phyloP scores from a whole-genome alignment of 2,888 invertebrate genomes.

The Apoderus coryli region DNA sequence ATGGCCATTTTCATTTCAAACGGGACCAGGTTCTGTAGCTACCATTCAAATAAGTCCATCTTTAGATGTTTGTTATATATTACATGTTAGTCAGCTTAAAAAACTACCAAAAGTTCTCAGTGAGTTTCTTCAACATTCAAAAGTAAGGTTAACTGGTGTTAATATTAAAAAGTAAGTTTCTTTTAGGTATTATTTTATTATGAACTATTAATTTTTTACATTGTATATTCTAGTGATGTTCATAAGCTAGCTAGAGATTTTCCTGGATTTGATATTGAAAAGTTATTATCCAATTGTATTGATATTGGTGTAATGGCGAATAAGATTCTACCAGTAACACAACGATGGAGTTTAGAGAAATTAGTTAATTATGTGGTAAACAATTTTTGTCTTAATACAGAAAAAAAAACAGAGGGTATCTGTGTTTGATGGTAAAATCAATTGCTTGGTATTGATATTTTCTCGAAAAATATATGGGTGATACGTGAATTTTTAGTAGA shows the following conservation, averaged over 20 bases:
- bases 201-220: conserved; percentile 7
- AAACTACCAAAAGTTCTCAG: conserved; percentile 42
- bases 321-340: conserved; percentile 33
- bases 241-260: conserved; percentile 48
- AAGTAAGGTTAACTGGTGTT: conserved; percentile 44
- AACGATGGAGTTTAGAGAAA: conserved; percentile 45
- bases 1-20: conserved; percentile 48
- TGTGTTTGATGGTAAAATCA: too few relatives aligned
- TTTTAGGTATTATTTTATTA: conserved; percentile 4
- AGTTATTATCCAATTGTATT: conserved; percentile 41
- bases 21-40: conserved; percentile 43
- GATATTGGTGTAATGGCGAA: conserved; percentile 45
- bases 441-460: too few relatives aligned
- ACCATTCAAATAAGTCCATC: conserved; percentile 47
- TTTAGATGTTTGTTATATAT: conserved; percentile 40
- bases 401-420: conserved; percentile 2
- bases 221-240: conserved; percentile 44
- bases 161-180: conserved; percentile 44
- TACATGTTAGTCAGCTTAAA: conserved; percentile 40
- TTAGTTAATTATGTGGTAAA: conserved; percentile 40
- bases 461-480: too few relatives aligned
- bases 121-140: conserved; percentile 39
- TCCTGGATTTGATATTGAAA: conserved; percentile 36
- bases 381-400: neutral
- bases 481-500: too few relatives aligned